phyloP scores from a whole-genome alignment of 2,888 invertebrate genomes.

The Aphodius granarius region DNA sequence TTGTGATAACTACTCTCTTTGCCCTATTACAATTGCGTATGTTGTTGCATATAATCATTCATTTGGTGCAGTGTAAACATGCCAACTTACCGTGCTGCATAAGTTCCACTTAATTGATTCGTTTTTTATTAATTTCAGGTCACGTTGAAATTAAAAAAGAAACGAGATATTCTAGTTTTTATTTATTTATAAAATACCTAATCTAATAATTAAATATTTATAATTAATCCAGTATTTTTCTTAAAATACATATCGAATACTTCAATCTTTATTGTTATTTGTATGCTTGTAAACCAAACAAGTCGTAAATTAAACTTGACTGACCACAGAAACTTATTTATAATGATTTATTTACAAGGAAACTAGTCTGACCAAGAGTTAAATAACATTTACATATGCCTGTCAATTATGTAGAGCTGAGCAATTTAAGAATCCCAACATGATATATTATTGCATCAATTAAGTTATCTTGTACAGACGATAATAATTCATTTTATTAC shows the following conservation, averaged over 20 bases:
- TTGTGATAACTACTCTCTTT: background rate
- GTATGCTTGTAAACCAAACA: background rate
- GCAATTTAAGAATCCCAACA: background rate
- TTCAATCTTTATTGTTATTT: background rate
- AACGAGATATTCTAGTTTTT: no score
- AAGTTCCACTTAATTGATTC: background rate
- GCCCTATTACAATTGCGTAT: background rate
- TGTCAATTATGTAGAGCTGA: background rate
- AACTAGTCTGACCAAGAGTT: background rate
- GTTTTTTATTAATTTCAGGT: no score
- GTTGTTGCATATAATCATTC: background rate
- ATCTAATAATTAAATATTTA: no score
- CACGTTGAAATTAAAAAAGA: no score
- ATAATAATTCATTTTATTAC: background rate
- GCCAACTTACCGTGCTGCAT: background rate
- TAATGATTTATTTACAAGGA: background rate
- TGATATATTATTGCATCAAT: background rate
- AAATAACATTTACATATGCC: background rate
- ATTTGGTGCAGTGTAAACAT: background rate
- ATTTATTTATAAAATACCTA: no score
- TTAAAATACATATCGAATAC: no score
- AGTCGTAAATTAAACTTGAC: background rate
- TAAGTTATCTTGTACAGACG: background rate
- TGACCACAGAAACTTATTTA: background rate
- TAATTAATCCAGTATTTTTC: no score